Conservation (phyloP, 2,797 vertebrate genomes). For the Gymnoscopelus microlampas region DNA sequence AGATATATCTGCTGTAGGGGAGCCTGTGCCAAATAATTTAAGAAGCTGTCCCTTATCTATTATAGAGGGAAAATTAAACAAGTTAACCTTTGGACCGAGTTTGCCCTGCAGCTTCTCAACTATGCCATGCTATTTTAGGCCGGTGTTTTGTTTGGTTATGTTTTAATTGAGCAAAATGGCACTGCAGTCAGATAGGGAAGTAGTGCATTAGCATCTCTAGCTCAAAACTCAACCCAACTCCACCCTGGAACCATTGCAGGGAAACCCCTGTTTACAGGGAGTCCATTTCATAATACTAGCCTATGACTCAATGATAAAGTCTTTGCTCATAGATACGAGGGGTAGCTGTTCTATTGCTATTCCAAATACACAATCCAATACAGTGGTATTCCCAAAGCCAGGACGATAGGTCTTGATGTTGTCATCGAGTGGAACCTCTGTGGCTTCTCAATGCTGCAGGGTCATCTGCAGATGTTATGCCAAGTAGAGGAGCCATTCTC, state of each 20-base stretch:
- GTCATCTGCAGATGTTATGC: constrained; percentile 17
- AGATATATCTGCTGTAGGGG: constrained; percentile 24
- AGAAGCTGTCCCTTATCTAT: constrained; percentile 34
- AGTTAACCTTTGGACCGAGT: constrained; percentile 36
- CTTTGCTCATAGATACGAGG: constrained; percentile 36
- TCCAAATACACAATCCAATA: constrained; percentile 49
- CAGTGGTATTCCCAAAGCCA: constrained; percentile 37
- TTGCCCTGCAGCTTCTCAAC: constrained; percentile 40
- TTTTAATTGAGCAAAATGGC: constrained; percentile 49
- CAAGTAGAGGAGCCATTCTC: constrained; percentile 12
- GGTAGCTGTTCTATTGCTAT: constrained; percentile 45
- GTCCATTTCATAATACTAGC: constrained; percentile 25
- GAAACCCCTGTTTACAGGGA: constrained; percentile 31
- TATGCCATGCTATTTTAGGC: constrained; percentile 21
- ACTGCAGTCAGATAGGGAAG: constrained; percentile 45
- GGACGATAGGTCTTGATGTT: constrained; percentile 53
- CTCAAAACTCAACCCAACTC: constrained; percentile 23
- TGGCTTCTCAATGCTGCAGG: constrained; percentile 14
- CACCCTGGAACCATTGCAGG: constrained; percentile 7
- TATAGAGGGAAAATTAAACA: constrained; percentile 51
- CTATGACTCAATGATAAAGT: constrained; percentile 48
- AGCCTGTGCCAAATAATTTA: constrained; percentile 37
- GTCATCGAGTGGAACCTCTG: constrained; percentile 54
- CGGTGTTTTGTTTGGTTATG: constrained; percentile 20
- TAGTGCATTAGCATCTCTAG: constrained; percentile 41